A percentile compares a stretch with the other conserved stretches of the same genome.
phyloP scores from a whole-genome alignment of 1,140 invertebrate genomes.

The Elysia chlorotica region DNA sequence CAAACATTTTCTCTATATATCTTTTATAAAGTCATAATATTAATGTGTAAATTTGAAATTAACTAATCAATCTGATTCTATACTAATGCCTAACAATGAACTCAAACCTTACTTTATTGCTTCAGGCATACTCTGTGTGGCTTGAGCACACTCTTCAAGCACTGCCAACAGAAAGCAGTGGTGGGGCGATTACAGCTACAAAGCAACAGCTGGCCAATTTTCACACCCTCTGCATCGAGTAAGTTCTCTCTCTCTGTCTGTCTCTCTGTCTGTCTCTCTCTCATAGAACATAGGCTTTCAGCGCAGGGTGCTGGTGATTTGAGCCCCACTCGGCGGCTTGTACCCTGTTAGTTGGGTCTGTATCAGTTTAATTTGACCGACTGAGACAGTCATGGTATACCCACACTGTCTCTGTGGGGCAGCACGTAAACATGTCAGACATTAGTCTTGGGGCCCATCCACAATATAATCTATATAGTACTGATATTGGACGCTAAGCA shows the following conservation, averaged over 20 bases:
- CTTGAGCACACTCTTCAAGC: constrained; percentile 74
- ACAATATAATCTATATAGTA: no score
- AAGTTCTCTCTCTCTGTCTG: constrained; percentile 24
- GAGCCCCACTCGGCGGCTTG: neutral
- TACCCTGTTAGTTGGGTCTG: no score
- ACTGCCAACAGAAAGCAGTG: constrained; percentile 77
- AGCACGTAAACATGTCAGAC: neutral
- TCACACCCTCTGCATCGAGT: constrained; percentile 77
- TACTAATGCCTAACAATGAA: no score
- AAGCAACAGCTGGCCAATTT: constrained; percentile 84
- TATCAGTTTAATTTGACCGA: no score
- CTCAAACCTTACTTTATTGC: constrained; percentile 39
- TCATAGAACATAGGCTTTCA: neutral
- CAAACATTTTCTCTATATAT: no score
- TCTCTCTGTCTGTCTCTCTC: neutral
- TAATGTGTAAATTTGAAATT: no score
- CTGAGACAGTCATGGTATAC: constrained; percentile 24
- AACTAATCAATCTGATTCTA: no score
- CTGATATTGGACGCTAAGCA: constrained; percentile 7
- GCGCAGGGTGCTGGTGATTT: neutral
- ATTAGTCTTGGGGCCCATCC: no score
- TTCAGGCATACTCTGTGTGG: constrained; percentile 70
- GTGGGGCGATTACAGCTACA: constrained; percentile 77
- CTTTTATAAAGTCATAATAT: no score
- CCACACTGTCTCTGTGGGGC: constrained; percentile 4